Percentiles rank a stretch among this genome's conserved stretches.
These are phyloP conservation scores for Drosophila nigromelanica DNA, from an alignment of 1,140 invertebrate genomes.

Conservation along the genomic window DNA sequence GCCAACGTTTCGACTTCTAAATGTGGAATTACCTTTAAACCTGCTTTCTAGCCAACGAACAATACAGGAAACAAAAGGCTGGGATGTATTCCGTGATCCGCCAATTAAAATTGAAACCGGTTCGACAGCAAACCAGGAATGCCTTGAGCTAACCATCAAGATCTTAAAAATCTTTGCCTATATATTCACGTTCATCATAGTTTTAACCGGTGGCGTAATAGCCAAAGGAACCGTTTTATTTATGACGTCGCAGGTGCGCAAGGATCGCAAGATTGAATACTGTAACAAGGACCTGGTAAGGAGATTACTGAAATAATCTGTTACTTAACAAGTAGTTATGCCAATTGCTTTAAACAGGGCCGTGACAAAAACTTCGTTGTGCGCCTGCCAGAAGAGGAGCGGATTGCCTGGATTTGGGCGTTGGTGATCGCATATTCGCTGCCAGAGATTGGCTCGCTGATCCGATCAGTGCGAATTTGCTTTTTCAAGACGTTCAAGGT, in stretches of 20 bases:
- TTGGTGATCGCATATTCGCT: constrained; percentile 93
- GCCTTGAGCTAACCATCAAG: constrained; percentile 93
- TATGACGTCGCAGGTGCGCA: constrained; percentile 94
- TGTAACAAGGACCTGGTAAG: constrained; percentile 93
- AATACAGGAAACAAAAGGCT: constrained; percentile 95
- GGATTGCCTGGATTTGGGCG: constrained; percentile 96
- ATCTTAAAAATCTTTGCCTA: constrained; percentile 94
- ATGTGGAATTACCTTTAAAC: not conserved
- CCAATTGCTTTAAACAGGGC: constrained; percentile 84
- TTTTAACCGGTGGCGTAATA: constrained; percentile 91
- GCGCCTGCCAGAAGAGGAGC: constrained; percentile 90
- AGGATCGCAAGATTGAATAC: constrained; percentile 89
- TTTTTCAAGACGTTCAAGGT: constrained; percentile 92
- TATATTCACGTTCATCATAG: constrained; percentile 92
- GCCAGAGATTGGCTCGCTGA: constrained; percentile 93
- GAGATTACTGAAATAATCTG: no score
- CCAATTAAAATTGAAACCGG: constrained; percentile 94
- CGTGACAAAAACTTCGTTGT: constrained; percentile 93
- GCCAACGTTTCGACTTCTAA: no score
- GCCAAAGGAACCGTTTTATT: constrained; percentile 94
- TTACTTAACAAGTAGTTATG: not conserved
- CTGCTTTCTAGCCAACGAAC: constrained; percentile 89
- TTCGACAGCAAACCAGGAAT: constrained; percentile 94
- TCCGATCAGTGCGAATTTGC: constrained; percentile 93
- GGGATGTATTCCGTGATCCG: constrained; percentile 96